Conservation (phyloP, 2,888 invertebrate species). For the Poecilus cupreus region DNA sequence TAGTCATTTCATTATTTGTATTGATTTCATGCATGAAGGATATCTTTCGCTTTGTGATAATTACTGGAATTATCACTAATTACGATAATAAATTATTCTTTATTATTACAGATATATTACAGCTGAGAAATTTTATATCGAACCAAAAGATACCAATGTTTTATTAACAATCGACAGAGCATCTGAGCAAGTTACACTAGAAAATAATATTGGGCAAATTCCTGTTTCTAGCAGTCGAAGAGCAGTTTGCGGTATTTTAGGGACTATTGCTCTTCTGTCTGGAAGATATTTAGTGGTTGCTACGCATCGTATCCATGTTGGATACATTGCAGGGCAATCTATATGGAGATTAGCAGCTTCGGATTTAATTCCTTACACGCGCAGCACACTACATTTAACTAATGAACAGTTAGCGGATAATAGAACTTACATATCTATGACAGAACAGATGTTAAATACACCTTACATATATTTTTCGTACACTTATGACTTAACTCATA, state of each 20-base stretch:
- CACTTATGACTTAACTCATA: slow-evolving; percentile 94
- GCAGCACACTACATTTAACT: slow-evolving; percentile 89
- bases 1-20: no score
- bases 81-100: neutral
- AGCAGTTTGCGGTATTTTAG: slow-evolving; percentile 89
- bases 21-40: no score
- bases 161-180: slow-evolving; percentile 90
- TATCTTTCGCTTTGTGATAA: neutral
- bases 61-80: slow-evolving; percentile 48
- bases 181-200: slow-evolving; percentile 67
- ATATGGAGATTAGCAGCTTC: slow-evolving; percentile 86
- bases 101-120: slow-evolving; percentile 83
- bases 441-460: slow-evolving; percentile 86
- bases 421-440: slow-evolving; percentile 87
- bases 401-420: slow-evolving; percentile 90
- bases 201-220: slow-evolving; percentile 76
- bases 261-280: slow-evolving; percentile 87
- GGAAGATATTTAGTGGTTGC: slow-evolving; percentile 93
- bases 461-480: slow-evolving; percentile 96
- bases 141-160: slow-evolving; percentile 85
- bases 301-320: slow-evolving; percentile 87
- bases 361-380: slow-evolving; percentile 90
- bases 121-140: slow-evolving; percentile 92
- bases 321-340: slow-evolving; percentile 86
- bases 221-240: slow-evolving; percentile 78